Base-by-base conservation (phyloP, 2,888 invertebrate species). In the Steinernema carpocapsae region DNA sequence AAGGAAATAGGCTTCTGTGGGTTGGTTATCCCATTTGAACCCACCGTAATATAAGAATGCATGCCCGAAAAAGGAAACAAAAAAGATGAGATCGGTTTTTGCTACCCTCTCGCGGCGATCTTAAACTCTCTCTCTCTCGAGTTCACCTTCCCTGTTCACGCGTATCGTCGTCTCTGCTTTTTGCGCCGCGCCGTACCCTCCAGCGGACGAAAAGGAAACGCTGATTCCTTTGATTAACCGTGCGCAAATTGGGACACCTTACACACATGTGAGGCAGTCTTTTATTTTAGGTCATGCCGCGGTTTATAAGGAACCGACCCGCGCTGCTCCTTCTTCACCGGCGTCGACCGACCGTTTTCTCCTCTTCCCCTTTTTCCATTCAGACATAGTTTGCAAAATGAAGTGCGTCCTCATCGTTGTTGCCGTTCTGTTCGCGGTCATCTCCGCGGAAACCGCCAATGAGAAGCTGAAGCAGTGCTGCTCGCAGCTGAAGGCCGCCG, bases 401-500 rank as follows among this genome's bases (percentile, higher is more conserved):
- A 64, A 64, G 17, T 26, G 3, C 26, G 26, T 17, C 32, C 24
- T 64, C n/a, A n/a, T n/a, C n/a, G 64, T 64, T 64, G 6, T 64
- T 17, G 37, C 64, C 32, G 64, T 32, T 32, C 17, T 64, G 1
- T 26, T 32, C 17, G 64, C n/a, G 29, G 26, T 64, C 14, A 32
- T 17, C 17, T 32, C 29, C 64, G 29, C 64, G 32, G 17, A 64
- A 64, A 72, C 73, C 24, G 75, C 83, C 72, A 83, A 83, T 73
- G 77, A 83, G 45, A 87, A 87, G 76, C 80, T 86, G 72, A 84
- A 84, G 78, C 74, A 80, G 70, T 86, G 86, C 77, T 86, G 86
- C 72, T 29, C 77, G 17, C 79, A 81, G 37, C 76, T 86, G 71
- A 82, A 77, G 76, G 72, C 74, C 6, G 81, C 81, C 70, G 86